A percentile compares a stretch with the other conserved stretches of the same genome.
These are phyloP conservation scores for Julus scanicus DNA, from an alignment of 2,888 invertebrate genomes.

Conservation along the genomic window DNA sequence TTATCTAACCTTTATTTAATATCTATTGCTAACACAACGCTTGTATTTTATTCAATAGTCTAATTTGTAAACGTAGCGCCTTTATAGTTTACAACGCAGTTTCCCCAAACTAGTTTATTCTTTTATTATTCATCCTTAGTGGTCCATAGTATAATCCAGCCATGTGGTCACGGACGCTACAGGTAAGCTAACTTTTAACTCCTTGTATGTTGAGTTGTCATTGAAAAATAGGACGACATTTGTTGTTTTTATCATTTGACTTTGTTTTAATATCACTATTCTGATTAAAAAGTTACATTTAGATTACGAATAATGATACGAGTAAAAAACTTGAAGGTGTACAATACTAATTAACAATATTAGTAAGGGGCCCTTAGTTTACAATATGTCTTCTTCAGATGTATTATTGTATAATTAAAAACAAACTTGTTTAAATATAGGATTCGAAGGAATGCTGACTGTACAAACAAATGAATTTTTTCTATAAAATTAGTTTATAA, in stretches of 20 bases:
- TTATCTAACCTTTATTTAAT: slow-evolving; percentile 18
- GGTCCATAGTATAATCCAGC: neutral
- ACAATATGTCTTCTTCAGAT: no score
- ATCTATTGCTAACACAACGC: neutral
- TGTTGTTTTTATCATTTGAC: neutral
- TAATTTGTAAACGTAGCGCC: neutral
- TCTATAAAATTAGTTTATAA: no score
- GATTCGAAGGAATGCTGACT: no score
- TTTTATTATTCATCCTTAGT: neutral
- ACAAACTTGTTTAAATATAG: no score
- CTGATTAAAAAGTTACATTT: no score
- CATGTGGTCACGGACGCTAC: slow-evolving; percentile 13
- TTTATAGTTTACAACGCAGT: neutral
- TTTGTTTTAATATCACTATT: no score
- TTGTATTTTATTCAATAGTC: neutral
- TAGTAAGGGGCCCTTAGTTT: no score
- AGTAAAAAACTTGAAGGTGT: no score
- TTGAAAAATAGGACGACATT: neutral
- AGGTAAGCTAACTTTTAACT: neutral
- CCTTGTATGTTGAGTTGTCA: neutral
- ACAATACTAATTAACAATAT: no score
- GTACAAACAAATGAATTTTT: no score
- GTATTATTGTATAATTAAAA: no score
- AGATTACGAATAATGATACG: no score
- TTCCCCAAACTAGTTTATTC: neutral